Percentiles rank a stretch among this genome's conserved stretches.
Evolutionary conservation across 2,113 vertebrate genomes (phyloP).

Genomic region (Sinocyclocheilus anshuiensis): DNA sequence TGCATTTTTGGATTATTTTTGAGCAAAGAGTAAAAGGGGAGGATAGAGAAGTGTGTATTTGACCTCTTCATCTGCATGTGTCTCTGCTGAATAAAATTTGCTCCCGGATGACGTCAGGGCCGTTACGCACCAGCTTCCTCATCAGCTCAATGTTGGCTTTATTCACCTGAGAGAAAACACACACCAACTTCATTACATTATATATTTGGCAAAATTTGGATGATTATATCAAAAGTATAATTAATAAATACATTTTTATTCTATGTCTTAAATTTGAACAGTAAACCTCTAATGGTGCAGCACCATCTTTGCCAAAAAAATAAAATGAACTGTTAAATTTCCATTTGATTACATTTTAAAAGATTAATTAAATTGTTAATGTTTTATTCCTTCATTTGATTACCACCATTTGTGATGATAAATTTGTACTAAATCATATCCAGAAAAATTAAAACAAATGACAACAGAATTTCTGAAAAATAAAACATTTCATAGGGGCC

Average conservation of each 20-base stretch:
- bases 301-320: too few relatives aligned
- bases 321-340: too few relatives aligned
- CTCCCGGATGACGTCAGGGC: slow-evolving; percentile 95
- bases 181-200: too few relatives aligned
- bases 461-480: not conserved
- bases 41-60: not conserved
- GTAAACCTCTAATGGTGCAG: too few relatives aligned
- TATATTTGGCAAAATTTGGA: too few relatives aligned
- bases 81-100: slow-evolving; percentile 95
- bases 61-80: slow-evolving; percentile 94
- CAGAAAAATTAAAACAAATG: not conserved
- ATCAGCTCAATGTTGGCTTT: slow-evolving; percentile 93
- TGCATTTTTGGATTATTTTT: not conserved
- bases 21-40: not conserved
- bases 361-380: not conserved
- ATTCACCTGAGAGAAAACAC: slow-evolving; percentile 81
- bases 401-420: not conserved
- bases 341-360: not conserved
- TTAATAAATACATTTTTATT: too few relatives aligned
- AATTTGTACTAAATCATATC: not conserved
- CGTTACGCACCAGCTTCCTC: slow-evolving; percentile 91
- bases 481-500: not conserved
- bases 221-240: too few relatives aligned
- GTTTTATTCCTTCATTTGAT: not conserved
- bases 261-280: not conserved